phyloP scores from a whole-genome alignment of 2,888 invertebrate species.

The Eupeodes luniger region DNA sequence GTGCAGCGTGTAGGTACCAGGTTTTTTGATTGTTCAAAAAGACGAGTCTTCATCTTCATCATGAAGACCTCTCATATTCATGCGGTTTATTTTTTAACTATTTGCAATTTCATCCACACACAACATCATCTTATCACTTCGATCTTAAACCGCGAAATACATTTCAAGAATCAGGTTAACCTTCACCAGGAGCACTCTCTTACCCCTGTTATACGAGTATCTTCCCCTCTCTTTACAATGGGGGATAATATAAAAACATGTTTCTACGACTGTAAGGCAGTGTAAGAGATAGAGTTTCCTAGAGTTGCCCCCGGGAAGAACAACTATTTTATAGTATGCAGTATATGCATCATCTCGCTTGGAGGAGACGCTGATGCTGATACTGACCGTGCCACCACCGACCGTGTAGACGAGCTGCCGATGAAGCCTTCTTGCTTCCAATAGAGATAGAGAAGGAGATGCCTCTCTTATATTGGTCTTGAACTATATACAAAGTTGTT shows the following conservation, averaged over 20 bases:
- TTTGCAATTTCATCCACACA: constrained; percentile 50
- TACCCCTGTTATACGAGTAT: not conserved
- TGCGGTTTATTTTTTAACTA: constrained; percentile 25
- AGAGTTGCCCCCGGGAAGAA: constrained; percentile 69
- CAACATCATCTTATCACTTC: constrained; percentile 66
- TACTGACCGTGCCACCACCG: too few relatives aligned
- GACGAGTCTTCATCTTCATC: constrained; percentile 8
- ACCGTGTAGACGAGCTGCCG: constrained; percentile 18
- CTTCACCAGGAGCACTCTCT: constrained; percentile 62
- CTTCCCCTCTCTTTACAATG: not conserved
- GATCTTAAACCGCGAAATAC: constrained; percentile 70
- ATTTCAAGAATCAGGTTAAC: constrained; percentile 76
- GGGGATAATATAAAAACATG: constrained; percentile 60
- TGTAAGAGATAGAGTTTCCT: constrained; percentile 64
- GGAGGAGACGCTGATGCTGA: not conserved
- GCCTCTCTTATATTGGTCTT: constrained; percentile 65
- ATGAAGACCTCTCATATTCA: constrained; percentile 59
- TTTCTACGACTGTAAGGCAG: constrained; percentile 63
- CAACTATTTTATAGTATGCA: constrained; percentile 1
- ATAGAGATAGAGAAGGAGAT: constrained; percentile 29
- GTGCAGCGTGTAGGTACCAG: not conserved
- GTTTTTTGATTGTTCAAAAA: constrained; percentile 45
- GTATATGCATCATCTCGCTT: constrained; percentile 25
- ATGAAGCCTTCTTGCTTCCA: constrained; percentile 31
- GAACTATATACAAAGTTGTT: constrained; percentile 70